Evolutionary conservation across 2,888 invertebrate genomes (phyloP), one percentile per base, ranked within the genome.

Genomic region (Apomyelois bistriatella): DNA sequence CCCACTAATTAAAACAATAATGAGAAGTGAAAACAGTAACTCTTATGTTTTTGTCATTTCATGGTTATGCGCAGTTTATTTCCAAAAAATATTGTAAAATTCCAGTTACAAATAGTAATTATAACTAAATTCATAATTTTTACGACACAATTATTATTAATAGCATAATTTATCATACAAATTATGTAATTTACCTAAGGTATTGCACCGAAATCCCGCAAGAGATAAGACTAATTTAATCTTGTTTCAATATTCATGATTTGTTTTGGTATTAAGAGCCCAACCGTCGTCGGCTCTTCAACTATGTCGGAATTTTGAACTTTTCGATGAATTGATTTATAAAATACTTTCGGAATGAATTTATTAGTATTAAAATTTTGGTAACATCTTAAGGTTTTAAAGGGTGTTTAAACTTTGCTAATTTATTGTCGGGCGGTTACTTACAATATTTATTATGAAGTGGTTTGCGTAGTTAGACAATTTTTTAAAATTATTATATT

Each of bases 171-270:
- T 22, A 12, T 22, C 8, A 43, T 22, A 41, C 12, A 16, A 42
- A 51, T 22, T 52, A 52, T 37, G 35, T 52, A n/a, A 42, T 37
- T 46, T 22, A 13, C 7, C 22, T 28, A 10, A 13, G 17, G 22
- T 15, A 65, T 68, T 70, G 58, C 15, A 42, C 62, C 71, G 48
- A 52, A 58, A 57, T 57, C 55, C 55, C 57, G 62, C 62, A n/a
- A 54, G 70, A 73, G 74, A 79, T 78, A 70, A 76, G 71, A 59
- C 66, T 72, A 68, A 70, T 74, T 76, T 72, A 71, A 70, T 57
- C 66, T 61, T 59, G 57, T 68, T 74, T 78, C 71, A 81, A 82
- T 81, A 81, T 82, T 81, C 79, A 81, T 81, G 73, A 61, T 65
- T 62, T 68, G 70, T 62, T 72, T 65, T 48, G 53, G 56, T 55